These are phyloP conservation scores for Hemithea aestivaria DNA, from an alignment of 2,888 invertebrate genomes.

Conservation along the genomic window DNA sequence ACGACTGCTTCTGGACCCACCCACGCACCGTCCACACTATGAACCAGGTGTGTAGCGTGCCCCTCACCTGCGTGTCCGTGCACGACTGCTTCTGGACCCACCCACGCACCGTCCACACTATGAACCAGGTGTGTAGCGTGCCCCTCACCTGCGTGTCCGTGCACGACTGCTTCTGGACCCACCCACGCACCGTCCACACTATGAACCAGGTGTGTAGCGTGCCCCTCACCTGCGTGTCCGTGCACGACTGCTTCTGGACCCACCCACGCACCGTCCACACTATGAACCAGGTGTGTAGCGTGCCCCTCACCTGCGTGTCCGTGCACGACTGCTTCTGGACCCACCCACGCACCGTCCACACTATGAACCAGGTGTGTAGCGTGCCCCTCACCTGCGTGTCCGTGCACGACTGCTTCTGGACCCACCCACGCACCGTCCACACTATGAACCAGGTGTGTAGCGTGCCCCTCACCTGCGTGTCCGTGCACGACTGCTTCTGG, in stretches of 20 bases:
- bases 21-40: slow-evolving; percentile 90
- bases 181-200: slow-evolving; percentile 89
- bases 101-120: slow-evolving; percentile 88
- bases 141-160: slow-evolving; percentile 97
- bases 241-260: no score
- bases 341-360: no score
- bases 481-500: no score
- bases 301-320: background rate
- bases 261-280: no score
- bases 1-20: slow-evolving; percentile 99
- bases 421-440: no score
- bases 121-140: slow-evolving; percentile 91
- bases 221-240: background rate
- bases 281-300: no score
- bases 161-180: slow-evolving; percentile 99
- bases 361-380: no score
- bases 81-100: slow-evolving; percentile 99
- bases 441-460: no score
- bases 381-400: background rate
- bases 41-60: slow-evolving; percentile 90
- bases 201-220: slow-evolving; percentile 96
- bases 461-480: background rate
- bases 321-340: no score
- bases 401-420: no score
- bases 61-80: slow-evolving; percentile 95